A percentile compares a stretch with the other conserved stretches of the same genome.
Evolutionary conservation across 1,140 invertebrate genomes (phyloP).

Genomic region (Monochamus saltuarius): DNA sequence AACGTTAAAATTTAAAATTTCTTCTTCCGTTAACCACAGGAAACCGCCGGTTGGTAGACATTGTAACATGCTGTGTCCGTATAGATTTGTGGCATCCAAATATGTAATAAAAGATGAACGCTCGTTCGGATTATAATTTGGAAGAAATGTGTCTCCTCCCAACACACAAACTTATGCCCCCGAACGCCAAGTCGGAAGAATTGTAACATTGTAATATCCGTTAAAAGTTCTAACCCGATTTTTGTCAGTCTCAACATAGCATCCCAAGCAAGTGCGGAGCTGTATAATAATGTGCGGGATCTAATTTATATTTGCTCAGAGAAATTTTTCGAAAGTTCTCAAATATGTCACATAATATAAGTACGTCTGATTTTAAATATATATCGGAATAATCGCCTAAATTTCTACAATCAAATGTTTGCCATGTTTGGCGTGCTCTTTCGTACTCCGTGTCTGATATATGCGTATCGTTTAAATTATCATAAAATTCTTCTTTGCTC

Average conservation of each 20-base stretch:
- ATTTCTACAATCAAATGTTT: too few species aligned
- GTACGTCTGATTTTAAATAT: constrained; percentile 52
- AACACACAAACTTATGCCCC: constrained; percentile 46
- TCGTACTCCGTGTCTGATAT: constrained; percentile 48
- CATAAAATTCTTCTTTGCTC: constrained; percentile 43
- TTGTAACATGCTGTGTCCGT: constrained; percentile 55
- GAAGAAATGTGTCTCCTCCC: constrained; percentile 43
- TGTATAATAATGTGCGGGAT: constrained; percentile 49
- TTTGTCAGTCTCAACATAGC: constrained; percentile 51
- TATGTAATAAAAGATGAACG: constrained; percentile 36
- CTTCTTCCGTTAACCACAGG: too few species aligned
- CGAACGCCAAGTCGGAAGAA: constrained; percentile 49
- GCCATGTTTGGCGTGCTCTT: constrained; percentile 51
- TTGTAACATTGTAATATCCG: constrained; percentile 47
- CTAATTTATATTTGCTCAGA: constrained; percentile 43
- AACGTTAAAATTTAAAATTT: constrained; percentile 32
- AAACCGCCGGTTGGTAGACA: constrained; percentile 50
- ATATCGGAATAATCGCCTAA: constrained; percentile 53
- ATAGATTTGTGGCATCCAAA: constrained; percentile 52
- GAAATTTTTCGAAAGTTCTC: constrained; percentile 51
- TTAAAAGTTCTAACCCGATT: too few species aligned
- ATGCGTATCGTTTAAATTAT: constrained; percentile 41
- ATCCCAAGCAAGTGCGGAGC: constrained; percentile 44
- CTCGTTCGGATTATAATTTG: constrained; percentile 26
- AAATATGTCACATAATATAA: constrained; percentile 52